phyloP scores from a whole-genome alignment of 2,797 vertebrate species.

The Chloroceryle amazona region DNA sequence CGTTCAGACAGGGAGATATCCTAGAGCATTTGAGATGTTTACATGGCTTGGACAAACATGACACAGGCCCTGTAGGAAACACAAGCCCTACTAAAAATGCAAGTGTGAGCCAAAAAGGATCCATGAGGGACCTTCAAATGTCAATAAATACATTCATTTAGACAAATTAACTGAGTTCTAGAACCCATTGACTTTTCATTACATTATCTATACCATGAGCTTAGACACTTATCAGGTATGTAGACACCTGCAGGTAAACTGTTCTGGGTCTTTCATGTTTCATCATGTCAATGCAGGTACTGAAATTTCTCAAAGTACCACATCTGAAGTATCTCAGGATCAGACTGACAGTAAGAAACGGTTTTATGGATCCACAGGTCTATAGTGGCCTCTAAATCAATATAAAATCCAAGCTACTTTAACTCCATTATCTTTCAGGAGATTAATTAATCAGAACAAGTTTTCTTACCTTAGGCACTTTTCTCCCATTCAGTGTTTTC shows the following conservation, averaged over 20 bases:
- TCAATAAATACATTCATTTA: background rate
- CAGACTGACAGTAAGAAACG: background rate
- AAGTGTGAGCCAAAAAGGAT: background rate
- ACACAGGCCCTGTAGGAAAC: accelerated
- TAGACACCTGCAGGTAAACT: background rate
- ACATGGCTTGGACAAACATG: background rate
- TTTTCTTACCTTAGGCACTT: background rate
- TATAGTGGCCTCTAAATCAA: background rate
- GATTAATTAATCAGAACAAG: background rate
- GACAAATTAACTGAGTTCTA: background rate
- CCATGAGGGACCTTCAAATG: background rate
- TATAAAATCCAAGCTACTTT: background rate
- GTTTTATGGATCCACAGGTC: background rate
- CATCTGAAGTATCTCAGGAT: background rate
- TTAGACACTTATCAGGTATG: background rate
- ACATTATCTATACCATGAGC: background rate
- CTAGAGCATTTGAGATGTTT: background rate
- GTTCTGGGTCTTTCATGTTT: background rate
- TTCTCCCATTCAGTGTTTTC: background rate
- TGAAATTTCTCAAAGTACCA: background rate
- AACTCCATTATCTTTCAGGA: background rate
- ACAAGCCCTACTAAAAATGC: background rate
- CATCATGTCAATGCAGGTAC: background rate
- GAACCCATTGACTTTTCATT: background rate
- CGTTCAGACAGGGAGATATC: background rate